phyloP scores from a whole-genome alignment of 1,140 invertebrate genomes.

The Ephestia elutella region DNA sequence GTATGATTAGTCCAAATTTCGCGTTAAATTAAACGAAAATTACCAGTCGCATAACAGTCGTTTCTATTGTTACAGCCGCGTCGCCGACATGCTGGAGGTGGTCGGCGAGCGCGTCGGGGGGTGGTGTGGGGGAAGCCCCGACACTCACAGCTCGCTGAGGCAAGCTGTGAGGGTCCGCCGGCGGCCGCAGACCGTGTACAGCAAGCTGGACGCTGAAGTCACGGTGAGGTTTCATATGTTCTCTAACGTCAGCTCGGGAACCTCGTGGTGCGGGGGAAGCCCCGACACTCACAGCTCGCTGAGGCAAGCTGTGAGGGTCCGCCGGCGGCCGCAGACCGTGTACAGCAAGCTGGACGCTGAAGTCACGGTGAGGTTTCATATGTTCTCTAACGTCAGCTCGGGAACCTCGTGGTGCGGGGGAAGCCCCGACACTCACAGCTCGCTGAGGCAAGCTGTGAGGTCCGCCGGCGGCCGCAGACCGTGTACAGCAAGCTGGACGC shows the following conservation, averaged over 20 bases:
- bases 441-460: constrained; percentile 53
- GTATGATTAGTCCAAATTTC: too few species aligned
- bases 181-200: constrained; percentile 46
- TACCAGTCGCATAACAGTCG: neutral
- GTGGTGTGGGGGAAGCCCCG: constrained; percentile 54
- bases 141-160: constrained; percentile 43
- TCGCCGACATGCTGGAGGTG: constrained; percentile 65
- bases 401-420: constrained; percentile 62
- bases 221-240: constrained; percentile 34
- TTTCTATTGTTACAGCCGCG: constrained; percentile 50
- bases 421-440: constrained; percentile 38
- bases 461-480: constrained; percentile 42
- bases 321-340: constrained; percentile 40
- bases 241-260: neutral
- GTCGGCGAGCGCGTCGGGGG: constrained; percentile 59
- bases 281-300: constrained; percentile 47
- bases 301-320: constrained; percentile 47
- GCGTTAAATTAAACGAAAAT: too few species aligned
- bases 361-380: too few species aligned
- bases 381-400: neutral
- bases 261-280: constrained; percentile 51
- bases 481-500: constrained; percentile 55
- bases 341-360: constrained; percentile 56
- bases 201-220: constrained; percentile 51
- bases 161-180: constrained; percentile 49